A percentile compares a stretch with the other conserved stretches of the same genome.
These are phyloP conservation scores for Ariopsis seemanni DNA, from an alignment of 2,113 vertebrate species.

Conservation along the genomic window DNA sequence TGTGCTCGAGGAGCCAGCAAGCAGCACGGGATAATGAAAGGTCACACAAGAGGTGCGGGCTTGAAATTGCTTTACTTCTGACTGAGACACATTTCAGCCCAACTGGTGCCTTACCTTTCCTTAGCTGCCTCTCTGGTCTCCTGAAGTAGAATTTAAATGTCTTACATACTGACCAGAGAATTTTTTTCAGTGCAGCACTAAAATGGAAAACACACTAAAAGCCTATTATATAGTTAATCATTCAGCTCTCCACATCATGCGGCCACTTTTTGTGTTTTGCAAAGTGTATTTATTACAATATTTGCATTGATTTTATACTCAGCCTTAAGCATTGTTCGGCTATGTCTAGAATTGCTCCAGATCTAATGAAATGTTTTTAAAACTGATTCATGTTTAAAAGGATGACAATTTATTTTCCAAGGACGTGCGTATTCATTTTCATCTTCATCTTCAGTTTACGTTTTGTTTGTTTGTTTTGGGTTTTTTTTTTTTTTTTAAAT, in stretches of 20 bases:
- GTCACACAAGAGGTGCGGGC: conserved; percentile 64
- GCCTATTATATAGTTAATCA: conserved; percentile 33
- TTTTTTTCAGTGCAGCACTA: conserved; percentile 20
- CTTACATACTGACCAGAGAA: conserved; percentile 46
- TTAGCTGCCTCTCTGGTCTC: conserved; percentile 23
- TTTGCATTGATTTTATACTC: conserved; percentile 20
- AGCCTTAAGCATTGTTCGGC: not conserved
- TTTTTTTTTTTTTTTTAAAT: not conserved
- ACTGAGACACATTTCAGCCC: conserved; percentile 51
- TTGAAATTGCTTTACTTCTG: conserved; percentile 74
- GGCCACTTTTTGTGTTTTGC: conserved; percentile 23
- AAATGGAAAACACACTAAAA: conserved; percentile 42
- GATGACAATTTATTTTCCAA: not conserved
- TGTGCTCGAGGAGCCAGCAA: conserved; percentile 65
- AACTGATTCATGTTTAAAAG: conserved; percentile 14
- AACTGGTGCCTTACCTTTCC: conserved; percentile 37
- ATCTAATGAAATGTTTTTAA: conserved; percentile 13
- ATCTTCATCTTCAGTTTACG: not conserved
- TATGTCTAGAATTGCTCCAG: not conserved
- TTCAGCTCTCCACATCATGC: not conserved
- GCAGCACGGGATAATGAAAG: conserved; percentile 72
- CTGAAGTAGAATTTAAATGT: conserved; percentile 50
- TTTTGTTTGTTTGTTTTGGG: not conserved
- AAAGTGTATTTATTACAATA: conserved; percentile 23
- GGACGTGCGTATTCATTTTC: not conserved